Base-by-base conservation (phyloP, 2,888 invertebrate species). In the Drosophila antonietae region DNA sequence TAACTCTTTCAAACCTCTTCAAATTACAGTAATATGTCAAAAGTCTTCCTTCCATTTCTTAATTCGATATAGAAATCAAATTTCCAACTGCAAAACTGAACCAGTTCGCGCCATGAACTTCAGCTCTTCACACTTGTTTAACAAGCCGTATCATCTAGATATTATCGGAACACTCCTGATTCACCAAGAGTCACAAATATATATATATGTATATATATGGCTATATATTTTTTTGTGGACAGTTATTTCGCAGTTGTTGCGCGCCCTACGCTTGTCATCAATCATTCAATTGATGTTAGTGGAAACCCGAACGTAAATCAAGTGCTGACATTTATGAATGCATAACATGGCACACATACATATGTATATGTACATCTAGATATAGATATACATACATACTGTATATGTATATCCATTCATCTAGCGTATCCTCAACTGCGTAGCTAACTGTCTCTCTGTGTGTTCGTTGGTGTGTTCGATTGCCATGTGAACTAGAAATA, bases 401-500 rank as follows among this genome's bases (percentile, higher is more conserved):
- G 23, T 23, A 7, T 23, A 14, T 14, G 3, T 47, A 68, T 64
- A 47, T 60, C n/a, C 31, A 56, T 46, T 44, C 5, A 56, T 51
- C 47, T 9, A 31, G 37, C 61, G 23, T 76, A 44, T 57, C 31
- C 51, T 35, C 55, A 73, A 67, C 53, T 67, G 68, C 62, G 73
- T 66, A 58, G 73, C 57, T 31, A 53, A 37, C 37, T 37, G 15
- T 9, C 37, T 14, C 18, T 35, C 14, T 7, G 15, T 28, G 10
- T 1, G 49, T 49, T 4, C 10, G 49, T 49, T 39, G 37, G 6
- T 15, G 37, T 7, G 28, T 47, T 47, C 70, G 71, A 71, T 60
- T 65, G 65, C 52, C 80, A 80, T 78, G 72, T 76, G 80, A 80
- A 80, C 55, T 72, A 52, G 60, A 76, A 71, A 66, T 75, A 61